These are phyloP conservation scores for Pseudotriccus pelzelni DNA, from an alignment of 2,797 vertebrate species.

Conservation along the genomic window DNA sequence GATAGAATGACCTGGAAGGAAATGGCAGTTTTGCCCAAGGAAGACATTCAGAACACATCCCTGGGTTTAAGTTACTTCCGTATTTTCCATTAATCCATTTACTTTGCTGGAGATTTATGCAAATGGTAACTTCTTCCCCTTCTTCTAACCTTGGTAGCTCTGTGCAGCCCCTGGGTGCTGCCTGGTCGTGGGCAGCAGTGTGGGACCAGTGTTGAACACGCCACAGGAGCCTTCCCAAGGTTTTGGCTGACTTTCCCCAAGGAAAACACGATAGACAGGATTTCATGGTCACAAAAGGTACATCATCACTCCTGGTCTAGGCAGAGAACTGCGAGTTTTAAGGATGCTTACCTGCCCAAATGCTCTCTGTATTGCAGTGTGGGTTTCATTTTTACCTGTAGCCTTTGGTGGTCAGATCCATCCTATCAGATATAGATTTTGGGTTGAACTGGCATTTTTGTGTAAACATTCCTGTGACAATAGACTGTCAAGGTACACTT, in stretches of 20 bases:
- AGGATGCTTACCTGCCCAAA: neutral
- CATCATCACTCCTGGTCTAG: neutral
- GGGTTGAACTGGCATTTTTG: neutral
- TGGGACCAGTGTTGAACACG: rapidly evolving
- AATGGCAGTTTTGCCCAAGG: neutral
- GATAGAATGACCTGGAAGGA: neutral
- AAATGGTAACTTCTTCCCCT: neutral
- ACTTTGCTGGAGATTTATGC: neutral
- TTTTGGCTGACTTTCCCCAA: neutral
- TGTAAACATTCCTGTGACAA: neutral
- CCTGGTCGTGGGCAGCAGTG: neutral
- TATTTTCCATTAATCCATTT: neutral
- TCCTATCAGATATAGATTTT: neutral
- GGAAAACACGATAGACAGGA: neutral
- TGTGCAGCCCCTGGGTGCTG: neutral
- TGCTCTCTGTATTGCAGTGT: neutral
- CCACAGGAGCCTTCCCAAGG: rapidly evolving
- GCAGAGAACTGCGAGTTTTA: neutral
- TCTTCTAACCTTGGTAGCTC: neutral
- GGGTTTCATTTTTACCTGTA: neutral
- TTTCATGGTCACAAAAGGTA: neutral
- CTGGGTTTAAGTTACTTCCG: neutral
- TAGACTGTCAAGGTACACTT: neutral
- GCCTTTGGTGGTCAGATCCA: neutral
- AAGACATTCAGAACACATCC: neutral